Evolutionary conservation across 2,113 vertebrate genomes (phyloP).

Genomic region (Cyanocitta stelleri): DNA sequence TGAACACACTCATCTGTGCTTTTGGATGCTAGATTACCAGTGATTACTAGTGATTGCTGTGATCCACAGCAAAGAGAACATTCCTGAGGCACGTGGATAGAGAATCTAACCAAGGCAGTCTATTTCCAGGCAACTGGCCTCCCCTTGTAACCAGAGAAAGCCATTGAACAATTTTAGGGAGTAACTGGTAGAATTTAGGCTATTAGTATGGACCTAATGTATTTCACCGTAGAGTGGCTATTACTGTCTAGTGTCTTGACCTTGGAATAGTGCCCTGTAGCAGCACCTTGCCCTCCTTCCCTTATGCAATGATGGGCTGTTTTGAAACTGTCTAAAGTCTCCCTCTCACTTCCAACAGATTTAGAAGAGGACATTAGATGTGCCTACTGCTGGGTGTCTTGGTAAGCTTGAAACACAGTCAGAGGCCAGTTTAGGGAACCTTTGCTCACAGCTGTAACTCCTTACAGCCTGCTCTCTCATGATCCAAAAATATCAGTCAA

Average conservation of each 20-base stretch:
- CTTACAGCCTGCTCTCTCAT: background rate
- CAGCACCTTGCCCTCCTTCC: background rate
- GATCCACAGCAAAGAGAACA: background rate
- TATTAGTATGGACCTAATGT: background rate
- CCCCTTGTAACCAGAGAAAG: background rate
- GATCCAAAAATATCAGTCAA: conserved; percentile 10
- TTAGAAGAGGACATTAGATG: background rate
- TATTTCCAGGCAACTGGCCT: background rate
- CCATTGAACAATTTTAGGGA: background rate
- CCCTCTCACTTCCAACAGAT: background rate
- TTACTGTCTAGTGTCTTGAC: background rate
- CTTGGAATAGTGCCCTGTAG: background rate
- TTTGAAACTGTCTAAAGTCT: background rate
- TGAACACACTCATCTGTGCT: background rate
- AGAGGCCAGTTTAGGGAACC: background rate
- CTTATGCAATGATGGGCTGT: background rate
- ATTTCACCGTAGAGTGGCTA: background rate
- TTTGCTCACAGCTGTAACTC: background rate
- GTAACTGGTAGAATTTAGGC: background rate
- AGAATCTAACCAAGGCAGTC: background rate
- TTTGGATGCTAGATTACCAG: background rate
- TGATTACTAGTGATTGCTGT: background rate
- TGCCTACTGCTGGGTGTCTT: background rate
- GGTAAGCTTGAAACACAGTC: background rate
- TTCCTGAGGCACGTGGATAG: background rate